Evolutionary conservation across 2,797 vertebrate species (phyloP).

Genomic region (Knipowitschia caucasica): DNA sequence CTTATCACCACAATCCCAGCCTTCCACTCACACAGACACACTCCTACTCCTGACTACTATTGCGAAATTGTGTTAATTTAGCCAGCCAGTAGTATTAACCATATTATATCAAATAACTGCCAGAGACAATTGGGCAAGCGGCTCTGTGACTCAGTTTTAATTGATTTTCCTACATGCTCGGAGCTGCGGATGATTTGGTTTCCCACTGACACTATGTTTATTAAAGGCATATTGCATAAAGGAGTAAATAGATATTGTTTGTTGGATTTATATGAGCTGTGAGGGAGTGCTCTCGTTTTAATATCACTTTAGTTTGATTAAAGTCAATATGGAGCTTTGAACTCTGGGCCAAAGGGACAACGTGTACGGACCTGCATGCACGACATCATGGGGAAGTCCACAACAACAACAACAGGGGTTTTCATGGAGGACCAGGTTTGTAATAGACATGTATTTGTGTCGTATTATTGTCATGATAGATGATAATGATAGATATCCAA

Average conservation of each 20-base stretch:
- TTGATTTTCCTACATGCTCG: conserved; percentile 89
- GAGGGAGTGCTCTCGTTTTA: conserved; percentile 70
- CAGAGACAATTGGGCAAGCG: conserved; percentile 87
- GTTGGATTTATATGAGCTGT: conserved; percentile 79
- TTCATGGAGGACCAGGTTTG: neutral
- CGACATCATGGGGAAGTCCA: neutral
- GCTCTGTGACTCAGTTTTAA: conserved; percentile 92
- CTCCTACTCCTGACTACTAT: conserved; percentile 62
- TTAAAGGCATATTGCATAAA: conserved; percentile 86
- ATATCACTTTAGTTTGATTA: conserved; percentile 72
- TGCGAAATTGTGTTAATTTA: conserved; percentile 93
- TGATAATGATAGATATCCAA: too few relatives aligned
- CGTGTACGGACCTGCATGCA: conserved; percentile 1
- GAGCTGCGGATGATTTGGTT: conserved; percentile 84
- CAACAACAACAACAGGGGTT: neutral
- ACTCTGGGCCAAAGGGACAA: conserved; percentile 60
- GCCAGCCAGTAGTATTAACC: conserved; percentile 91
- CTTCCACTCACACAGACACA: conserved; percentile 33
- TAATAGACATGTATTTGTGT: neutral
- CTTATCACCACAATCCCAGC: conserved; percentile 13
- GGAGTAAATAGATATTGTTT: conserved; percentile 86
- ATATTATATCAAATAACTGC: conserved; percentile 94
- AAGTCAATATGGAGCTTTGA: conserved; percentile 70
- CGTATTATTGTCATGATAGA: too few relatives aligned
- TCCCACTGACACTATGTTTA: conserved; percentile 90